phyloP scores from a whole-genome alignment of 2,797 vertebrate species.

The Muscicapa striata region DNA sequence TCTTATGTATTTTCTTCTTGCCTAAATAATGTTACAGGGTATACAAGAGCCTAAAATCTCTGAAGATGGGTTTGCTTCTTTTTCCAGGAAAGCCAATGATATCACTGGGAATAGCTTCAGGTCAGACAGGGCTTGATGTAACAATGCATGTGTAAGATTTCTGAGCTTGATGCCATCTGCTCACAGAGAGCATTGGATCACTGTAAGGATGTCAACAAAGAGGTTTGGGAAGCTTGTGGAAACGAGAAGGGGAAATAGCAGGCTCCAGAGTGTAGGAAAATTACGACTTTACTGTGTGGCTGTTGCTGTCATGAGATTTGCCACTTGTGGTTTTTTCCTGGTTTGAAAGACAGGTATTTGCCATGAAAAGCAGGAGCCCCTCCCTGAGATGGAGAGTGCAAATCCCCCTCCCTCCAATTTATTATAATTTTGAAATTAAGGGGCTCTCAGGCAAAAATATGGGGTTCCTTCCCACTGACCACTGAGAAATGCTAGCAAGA shows the following conservation, averaged over 20 bases:
- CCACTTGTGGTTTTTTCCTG: neutral
- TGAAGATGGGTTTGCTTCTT: neutral
- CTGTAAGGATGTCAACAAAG: neutral
- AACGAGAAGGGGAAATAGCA: neutral
- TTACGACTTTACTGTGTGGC: neutral
- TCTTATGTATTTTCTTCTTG: neutral
- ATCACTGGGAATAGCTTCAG: neutral
- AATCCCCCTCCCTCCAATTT: too few species aligned
- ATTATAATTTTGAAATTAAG: too few species aligned
- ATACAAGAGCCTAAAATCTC: neutral
- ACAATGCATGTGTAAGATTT: neutral
- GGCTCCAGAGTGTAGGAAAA: neutral
- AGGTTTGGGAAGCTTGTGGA: neutral
- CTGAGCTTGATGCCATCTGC: neutral
- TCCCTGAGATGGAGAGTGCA: too few species aligned
- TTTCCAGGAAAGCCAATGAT: neutral
- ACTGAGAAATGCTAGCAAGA: neutral
- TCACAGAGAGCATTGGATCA: neutral
- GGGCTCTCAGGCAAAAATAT: too few species aligned
- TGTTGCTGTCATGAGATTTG: neutral
- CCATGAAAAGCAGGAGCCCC: too few species aligned
- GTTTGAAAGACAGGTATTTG: too few species aligned
- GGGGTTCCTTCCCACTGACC: neutral
- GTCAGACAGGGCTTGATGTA: constrained; percentile 6
- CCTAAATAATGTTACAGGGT: neutral